Conservation (phyloP, 2,113 vertebrate species). For the Oxyruncus cristatus region DNA sequence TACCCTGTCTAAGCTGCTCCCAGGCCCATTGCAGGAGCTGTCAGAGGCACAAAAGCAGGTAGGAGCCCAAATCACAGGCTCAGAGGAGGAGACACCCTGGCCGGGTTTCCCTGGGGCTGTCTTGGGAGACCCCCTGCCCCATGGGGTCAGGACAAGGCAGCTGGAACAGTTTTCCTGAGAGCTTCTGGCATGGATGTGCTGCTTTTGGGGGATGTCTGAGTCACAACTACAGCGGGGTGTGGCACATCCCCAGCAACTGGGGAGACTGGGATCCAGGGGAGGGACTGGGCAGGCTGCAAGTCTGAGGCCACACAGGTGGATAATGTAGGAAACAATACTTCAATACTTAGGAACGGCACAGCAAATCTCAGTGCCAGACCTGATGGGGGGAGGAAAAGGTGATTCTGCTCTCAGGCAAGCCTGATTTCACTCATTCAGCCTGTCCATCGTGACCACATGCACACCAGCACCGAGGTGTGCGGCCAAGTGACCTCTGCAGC, state of each 20-base stretch:
- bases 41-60: not conserved
- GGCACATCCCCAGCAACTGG: not conserved
- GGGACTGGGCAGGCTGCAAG: not conserved
- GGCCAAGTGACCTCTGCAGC: not conserved
- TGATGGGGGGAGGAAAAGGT: not conserved
- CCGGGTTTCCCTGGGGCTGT: not conserved
- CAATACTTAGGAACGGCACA: not conserved
- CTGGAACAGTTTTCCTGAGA: not conserved
- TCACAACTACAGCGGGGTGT: not conserved
- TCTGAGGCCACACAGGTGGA: not conserved
- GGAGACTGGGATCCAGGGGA: not conserved
- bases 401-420: not conserved
- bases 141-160: not conserved
- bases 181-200: not conserved
- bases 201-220: not conserved
- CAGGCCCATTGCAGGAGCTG: not conserved
- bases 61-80: not conserved
- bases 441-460: accelerated
- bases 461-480: not conserved
- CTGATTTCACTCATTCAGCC: not conserved
- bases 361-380: not conserved
- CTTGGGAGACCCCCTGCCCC: not conserved
- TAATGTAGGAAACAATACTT: not conserved
- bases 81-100: not conserved
- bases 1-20: not conserved